These are phyloP conservation scores for Slavum lentiscoides DNA, from an alignment of 2,888 invertebrate genomes.

Conservation along the genomic window DNA sequence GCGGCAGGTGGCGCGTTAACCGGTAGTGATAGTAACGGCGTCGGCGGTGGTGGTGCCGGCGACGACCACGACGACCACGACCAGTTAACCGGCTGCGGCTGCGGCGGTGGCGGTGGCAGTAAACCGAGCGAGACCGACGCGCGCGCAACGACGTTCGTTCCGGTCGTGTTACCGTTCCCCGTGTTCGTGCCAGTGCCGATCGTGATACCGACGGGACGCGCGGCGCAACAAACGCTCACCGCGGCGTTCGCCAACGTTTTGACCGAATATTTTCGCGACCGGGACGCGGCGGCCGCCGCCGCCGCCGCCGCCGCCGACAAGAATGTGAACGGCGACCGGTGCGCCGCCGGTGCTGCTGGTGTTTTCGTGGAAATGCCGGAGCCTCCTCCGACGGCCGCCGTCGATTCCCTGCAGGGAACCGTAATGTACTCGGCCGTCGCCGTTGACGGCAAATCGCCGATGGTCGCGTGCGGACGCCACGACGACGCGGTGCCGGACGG, in stretches of 20 bases:
- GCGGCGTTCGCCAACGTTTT: constrained; percentile 44
- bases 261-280: constrained; percentile 40
- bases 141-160: constrained; percentile 47
- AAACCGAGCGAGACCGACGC: constrained; percentile 50
- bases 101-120: constrained; percentile 56
- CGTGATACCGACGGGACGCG: constrained; percentile 40
- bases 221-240: constrained; percentile 34
- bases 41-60: constrained; percentile 3
- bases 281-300: not conserved
- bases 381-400: not conserved
- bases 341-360: not conserved
- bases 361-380: constrained; percentile 34
- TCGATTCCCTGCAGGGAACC: constrained; percentile 14
- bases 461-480: not conserved
- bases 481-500: not conserved
- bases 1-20: constrained; percentile 51
- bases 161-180: constrained; percentile 53
- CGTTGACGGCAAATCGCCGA: constrained; percentile 23
- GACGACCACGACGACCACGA: constrained; percentile 57
- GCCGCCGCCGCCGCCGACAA: not conserved
- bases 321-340: constrained; percentile 1
- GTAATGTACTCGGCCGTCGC: constrained; percentile 28
- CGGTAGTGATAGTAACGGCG: constrained; percentile 9
- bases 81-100: constrained; percentile 57
- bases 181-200: constrained; percentile 52